Base-by-base conservation (phyloP, 1,140 invertebrate species). In the Ostrea edulis region DNA sequence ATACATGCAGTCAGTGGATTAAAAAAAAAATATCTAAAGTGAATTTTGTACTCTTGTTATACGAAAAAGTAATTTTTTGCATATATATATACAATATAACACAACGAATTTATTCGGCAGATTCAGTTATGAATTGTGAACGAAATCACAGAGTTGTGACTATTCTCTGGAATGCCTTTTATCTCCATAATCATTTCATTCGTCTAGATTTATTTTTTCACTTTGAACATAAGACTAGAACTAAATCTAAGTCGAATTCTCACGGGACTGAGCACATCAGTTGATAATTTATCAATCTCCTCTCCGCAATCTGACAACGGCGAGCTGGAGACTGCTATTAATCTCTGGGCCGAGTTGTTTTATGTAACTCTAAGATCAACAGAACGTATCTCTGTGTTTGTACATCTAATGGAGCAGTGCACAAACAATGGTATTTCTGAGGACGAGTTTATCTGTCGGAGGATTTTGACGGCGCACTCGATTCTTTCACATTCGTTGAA, bases 341-440 rank as follows among this genome's bases (percentile, higher is more conserved):
- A 77, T 77, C 68, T 77, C 68, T 77, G 68, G 68, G 68, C 68
- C 29, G 68, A 77, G 68, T 77, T 77, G 68, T 77, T 77, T 77
- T 77, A 77, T 77, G 68, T 77, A 77, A 77, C 68, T 77, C 68
- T 77, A 77, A 44, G 35, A 77, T 77, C 68, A 77, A 77, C 68
- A 77, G 25, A 35, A 77, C 68, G 29, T 77, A 77, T 77, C 68
- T 77, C 22, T 77, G 68, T 77, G 68, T 77, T 77, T 77, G 68
- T 77, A 77, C 68, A 77, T 77, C 68, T 77, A 77, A 77, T 77
- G 68, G 68, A 77, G 29, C 68, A 25, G 29, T 25, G 68, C 68
- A 77, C 68, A 77, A 77, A 77, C 68, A 77, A 77, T 29, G 68
- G 68, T 25, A 77, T 77, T 77, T 77, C 25, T 25, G 25, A 77